phyloP scores from a whole-genome alignment of 1,140 invertebrate genomes.

The Drosophila tani region DNA sequence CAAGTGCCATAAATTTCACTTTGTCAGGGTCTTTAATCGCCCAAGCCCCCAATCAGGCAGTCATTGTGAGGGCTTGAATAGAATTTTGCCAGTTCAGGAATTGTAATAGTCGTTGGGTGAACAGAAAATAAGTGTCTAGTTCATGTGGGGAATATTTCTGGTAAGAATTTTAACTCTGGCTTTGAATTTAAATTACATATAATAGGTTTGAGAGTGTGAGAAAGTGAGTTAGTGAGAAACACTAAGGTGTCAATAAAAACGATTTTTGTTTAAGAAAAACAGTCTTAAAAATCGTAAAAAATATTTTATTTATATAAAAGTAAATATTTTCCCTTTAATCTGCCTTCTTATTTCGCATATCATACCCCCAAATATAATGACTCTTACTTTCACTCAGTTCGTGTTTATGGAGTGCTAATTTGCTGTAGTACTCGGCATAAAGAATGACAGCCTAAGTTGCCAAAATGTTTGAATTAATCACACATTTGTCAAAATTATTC shows the following conservation, averaged over 20 bases:
- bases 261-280: too few relatives aligned
- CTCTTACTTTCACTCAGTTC: not conserved
- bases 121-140: not conserved
- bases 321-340: not conserved
- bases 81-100: conserved; percentile 6
- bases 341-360: not conserved
- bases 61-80: conserved; percentile 31
- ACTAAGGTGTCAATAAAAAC: too few relatives aligned
- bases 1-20: conserved; percentile 56
- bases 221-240: too few relatives aligned
- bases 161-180: not conserved
- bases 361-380: not conserved
- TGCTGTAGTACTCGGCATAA: conserved; percentile 51
- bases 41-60: conserved; percentile 44
- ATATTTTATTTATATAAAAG: too few relatives aligned
- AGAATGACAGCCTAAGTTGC: conserved; percentile 62
- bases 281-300: too few relatives aligned
- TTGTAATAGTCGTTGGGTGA: not conserved
- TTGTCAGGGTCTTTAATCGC: conserved; percentile 41
- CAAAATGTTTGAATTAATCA: conserved; percentile 79
- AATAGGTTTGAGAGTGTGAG: too few relatives aligned
- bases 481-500: conserved; percentile 81
- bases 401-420: conserved; percentile 73
- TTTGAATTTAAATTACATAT: too few relatives aligned
- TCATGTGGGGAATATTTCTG: not conserved